Conservation (phyloP, 2,113 vertebrate genomes). For the Ochotona curzoniae region DNA sequence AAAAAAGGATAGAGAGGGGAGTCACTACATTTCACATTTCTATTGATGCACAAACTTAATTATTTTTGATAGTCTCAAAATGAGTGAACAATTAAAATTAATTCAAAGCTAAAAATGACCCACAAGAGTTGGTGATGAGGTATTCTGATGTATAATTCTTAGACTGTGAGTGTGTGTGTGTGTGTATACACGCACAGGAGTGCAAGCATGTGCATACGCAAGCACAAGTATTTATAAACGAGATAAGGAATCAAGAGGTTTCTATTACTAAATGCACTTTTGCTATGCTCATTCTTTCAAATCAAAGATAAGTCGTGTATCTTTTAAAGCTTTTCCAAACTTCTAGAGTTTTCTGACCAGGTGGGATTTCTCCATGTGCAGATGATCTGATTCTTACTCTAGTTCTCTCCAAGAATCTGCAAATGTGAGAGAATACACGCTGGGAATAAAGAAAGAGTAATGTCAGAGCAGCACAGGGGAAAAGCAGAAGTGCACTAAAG, state of each 20-base stretch:
- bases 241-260: neutral
- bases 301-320: neutral
- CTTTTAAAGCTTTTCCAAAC: neutral
- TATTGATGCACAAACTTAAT: conserved; percentile 12
- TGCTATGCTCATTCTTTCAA: neutral
- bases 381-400: neutral
- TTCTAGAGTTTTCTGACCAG: neutral
- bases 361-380: neutral
- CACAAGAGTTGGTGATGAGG: neutral
- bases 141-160: neutral
- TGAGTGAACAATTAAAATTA: conserved; percentile 22
- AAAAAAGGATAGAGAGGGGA: neutral
- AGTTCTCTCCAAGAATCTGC: neutral
- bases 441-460: neutral
- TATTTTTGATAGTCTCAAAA: conserved; percentile 51
- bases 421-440: neutral
- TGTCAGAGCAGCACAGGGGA: neutral
- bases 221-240: neutral
- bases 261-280: neutral
- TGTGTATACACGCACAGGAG: neutral
- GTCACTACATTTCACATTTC: neutral
- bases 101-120: conserved; percentile 26
- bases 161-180: too few species aligned
- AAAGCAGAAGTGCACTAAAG: neutral
- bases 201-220: neutral